Conservation (phyloP, 2,797 vertebrate species). For the Poliocrania exsul region DNA sequence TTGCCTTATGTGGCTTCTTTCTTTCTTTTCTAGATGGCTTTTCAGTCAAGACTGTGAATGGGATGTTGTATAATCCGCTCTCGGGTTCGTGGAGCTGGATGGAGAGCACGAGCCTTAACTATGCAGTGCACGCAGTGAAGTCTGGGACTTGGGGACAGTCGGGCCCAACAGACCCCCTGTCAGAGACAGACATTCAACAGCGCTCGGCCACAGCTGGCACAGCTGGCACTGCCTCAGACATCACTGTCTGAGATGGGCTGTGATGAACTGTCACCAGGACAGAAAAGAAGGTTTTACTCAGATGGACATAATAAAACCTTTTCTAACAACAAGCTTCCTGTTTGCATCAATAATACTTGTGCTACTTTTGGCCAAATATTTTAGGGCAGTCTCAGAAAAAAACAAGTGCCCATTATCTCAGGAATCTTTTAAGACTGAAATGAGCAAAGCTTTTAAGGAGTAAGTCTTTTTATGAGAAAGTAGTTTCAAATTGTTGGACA, state of each 20-base stretch:
- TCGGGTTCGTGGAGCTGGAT: constrained; percentile 88
- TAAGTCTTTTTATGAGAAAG: neutral
- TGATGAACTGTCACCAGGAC: neutral
- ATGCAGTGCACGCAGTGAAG: constrained; percentile 90
- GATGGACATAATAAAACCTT: constrained; percentile 11
- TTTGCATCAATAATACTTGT: neutral
- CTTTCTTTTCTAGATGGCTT: constrained; percentile 84
- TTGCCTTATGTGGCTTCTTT: neutral
- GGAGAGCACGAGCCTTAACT: constrained; percentile 87
- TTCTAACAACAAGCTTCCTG: neutral
- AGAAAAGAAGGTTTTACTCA: neutral
- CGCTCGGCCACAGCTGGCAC: neutral
- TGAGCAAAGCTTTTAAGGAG: neutral
- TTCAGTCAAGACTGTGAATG: constrained; percentile 84
- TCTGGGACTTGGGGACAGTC: neutral
- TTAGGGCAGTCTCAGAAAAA: neutral
- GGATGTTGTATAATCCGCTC: constrained; percentile 92
- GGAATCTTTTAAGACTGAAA: neutral
- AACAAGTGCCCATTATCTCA: neutral
- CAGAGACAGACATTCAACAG: neutral
- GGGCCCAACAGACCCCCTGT: neutral
- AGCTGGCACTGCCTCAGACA: neutral
- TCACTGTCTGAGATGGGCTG: neutral
- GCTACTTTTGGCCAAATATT: neutral
- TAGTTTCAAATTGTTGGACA: neutral